Evolutionary conservation across 2,797 vertebrate genomes (phyloP).

Genomic region (Macrochelys suwanniensis): DNA sequence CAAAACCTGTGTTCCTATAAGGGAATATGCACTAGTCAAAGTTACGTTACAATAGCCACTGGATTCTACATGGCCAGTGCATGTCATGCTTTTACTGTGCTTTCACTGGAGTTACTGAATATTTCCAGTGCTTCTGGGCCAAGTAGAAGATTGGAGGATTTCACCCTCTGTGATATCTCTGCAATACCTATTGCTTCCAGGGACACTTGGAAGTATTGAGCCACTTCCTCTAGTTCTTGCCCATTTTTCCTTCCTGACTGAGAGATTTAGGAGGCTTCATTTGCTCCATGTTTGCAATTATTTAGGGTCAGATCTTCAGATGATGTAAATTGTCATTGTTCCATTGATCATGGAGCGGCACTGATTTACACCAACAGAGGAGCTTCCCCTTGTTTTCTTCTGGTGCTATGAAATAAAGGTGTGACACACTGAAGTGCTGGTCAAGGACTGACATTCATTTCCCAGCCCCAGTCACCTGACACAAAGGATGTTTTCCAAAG

Average conservation of each 20-base stretch:
- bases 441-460: not conserved
- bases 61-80: not conserved
- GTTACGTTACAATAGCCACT: not conserved
- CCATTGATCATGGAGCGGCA: not conserved
- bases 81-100: not conserved
- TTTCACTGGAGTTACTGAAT: not conserved
- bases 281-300: constrained; percentile 8
- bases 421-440: not conserved
- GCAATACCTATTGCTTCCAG: not conserved
- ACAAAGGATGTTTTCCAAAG: not conserved
- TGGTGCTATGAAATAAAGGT: not conserved
- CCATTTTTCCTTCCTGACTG: not conserved
- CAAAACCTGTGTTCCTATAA: not conserved
- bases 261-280: not conserved
- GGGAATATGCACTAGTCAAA: not conserved
- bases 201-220: not conserved
- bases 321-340: not conserved
- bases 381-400: not conserved
- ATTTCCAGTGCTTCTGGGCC: not conserved
- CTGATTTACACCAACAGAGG: not conserved
- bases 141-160: not conserved
- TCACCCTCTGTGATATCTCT: not conserved
- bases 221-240: not conserved
- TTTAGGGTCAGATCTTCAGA: not conserved
- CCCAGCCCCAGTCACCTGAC: not conserved